Base-by-base conservation (phyloP, 2,888 invertebrate species). In the Artemia sp. region DNA sequence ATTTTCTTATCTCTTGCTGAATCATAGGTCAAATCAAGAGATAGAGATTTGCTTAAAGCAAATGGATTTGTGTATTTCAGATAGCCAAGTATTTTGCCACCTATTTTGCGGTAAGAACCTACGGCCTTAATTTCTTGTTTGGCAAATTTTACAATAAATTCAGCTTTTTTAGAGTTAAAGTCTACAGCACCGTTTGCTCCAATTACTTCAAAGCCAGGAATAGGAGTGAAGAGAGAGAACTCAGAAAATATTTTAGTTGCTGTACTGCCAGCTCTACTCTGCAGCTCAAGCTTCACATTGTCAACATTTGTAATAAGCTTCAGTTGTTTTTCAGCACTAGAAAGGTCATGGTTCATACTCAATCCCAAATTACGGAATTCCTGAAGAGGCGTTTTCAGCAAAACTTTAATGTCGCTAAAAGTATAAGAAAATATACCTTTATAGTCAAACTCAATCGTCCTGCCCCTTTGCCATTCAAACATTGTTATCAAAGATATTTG, bases 321-420 rank as follows among this genome's bases (percentile, higher is more conserved):
- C 12, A 58, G 10, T 8, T 2, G n/a, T 58, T 58, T 58, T 24
- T 58, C 64, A 58, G 64, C 11, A 8, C 14, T 19, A 8, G 24
- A 8, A 24, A 58, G 64, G 24, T 58, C 64, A 24, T 58, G 24
- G 64, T 10, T 58, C 64, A 58, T 19, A 11, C 9, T 58, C 1
- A 58, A 24, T 8, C 64, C 64, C n/a, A 58, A 9, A 9, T 19
- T 24, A 19, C 10, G n/a, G 24, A 58, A 58, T 10, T 51, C 66
- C 14, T 69, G 12, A 70, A 72, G 72, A n/a, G 73, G 72, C 11
- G 73, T 71, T n/a, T 67, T 69, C 4, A 73, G 52, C 24, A 70
- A 66, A 10, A 73, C 66, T 52, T 71, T 52, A 7, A 73, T 52
- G 66, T 68, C 67, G 38, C 72, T 71, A 10, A 68, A 38, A 9